Conservation (phyloP, 2,113 vertebrate genomes). For the Phaetusa simplex region DNA sequence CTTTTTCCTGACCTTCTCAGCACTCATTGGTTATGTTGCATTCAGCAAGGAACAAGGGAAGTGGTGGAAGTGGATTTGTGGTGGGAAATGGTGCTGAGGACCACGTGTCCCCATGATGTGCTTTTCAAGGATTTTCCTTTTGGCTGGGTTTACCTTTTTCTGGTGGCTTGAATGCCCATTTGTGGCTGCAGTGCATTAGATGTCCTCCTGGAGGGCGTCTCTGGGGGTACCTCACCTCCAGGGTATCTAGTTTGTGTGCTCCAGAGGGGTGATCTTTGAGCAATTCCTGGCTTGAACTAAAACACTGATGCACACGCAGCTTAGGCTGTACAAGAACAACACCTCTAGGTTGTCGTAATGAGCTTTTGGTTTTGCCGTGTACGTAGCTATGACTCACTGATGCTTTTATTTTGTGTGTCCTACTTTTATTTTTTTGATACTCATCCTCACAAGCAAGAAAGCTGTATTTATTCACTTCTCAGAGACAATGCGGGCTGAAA, state of each 20-base stretch:
- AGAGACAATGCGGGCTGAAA: not conserved
- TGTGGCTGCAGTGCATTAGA: not conserved
- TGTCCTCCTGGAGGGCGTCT: not conserved
- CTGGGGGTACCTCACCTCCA: not conserved
- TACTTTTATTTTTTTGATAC: conserved; percentile 27
- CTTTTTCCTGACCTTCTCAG: not conserved
- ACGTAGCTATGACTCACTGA: conserved; percentile 33
- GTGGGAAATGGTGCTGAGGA: fast-evolving
- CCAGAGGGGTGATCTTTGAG: not conserved
- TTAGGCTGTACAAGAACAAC: not conserved
- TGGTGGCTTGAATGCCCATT: not conserved
- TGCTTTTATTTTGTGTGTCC: conserved; percentile 25
- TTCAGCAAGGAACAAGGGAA: not conserved
- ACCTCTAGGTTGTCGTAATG: not conserved
- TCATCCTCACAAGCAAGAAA: not conserved
- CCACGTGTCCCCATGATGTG: not conserved
- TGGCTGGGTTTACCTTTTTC: not conserved
- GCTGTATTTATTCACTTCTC: not conserved
- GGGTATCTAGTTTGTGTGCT: not conserved
- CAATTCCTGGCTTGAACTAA: not conserved
- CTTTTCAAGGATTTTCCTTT: not conserved
- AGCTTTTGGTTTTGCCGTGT: not conserved
- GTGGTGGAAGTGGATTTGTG: not conserved
- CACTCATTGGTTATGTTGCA: not conserved
- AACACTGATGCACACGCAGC: not conserved